Evolutionary conservation across 2,113 vertebrate genomes (phyloP), one percentile per base, ranked within the genome.

Genomic region (Brachyhypopomus gauderio): DNA sequence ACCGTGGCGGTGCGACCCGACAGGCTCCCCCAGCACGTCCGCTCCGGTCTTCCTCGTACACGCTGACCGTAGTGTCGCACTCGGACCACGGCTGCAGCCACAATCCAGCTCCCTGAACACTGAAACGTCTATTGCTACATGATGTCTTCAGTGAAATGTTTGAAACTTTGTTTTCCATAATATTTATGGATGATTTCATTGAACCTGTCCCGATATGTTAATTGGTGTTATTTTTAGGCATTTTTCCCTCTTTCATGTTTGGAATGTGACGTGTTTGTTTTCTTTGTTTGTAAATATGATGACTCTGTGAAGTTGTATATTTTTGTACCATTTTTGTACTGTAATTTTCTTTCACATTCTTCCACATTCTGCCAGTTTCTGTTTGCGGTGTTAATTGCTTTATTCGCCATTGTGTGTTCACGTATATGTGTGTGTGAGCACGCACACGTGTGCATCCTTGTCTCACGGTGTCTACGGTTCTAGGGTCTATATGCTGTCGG

Each of bases 261-360:
- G 87, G 88, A 91, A 90, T 92, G 89, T 92, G 89, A 88, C 56
- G 34, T 80, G 67, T 74, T 77, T 34, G 79, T 84, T 90, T 83
- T 89, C 86, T 89, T 89, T 85, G 87, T 87, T 84, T 89, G 88
- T 83, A 85, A 19, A 88, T 88, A 85, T 88, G 83, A 88, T 95
- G 95, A 96, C 95, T 96, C 93, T 96, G 95, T 94, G 94, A 96
- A 95, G 95, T 95, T 96, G 95, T 95, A 94, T 97, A 95, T 96
- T 98, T 96, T 96, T 97, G 93, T 96, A 95, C 94, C 90, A 94
- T 96, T 96, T 96, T 96, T 95, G 92, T 95, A 95, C 91, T 95
- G 95, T 94, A 7, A 6, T 95, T 95, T 88, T 89, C 86, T 85
- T 87, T 86, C 89, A 76, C 87, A 78, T 85, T 84, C 85, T 91